Conservation (phyloP, 2,113 vertebrate genomes). For the Clupea harengus region DNA sequence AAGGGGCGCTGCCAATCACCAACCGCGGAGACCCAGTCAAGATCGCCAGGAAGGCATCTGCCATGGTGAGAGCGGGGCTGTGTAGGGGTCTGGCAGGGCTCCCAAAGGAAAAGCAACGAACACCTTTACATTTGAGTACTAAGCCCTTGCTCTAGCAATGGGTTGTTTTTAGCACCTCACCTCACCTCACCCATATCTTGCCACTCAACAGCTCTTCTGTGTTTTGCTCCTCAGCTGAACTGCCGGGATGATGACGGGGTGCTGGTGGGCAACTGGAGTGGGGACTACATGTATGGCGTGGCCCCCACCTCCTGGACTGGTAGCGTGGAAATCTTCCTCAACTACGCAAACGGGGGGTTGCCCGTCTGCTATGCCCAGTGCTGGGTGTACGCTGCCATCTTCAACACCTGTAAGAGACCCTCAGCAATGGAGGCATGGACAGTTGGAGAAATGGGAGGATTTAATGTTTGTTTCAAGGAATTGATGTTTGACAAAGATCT, state of each 20-base stretch:
- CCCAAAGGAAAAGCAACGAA: background rate
- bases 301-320: conserved; percentile 94
- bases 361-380: conserved; percentile 91
- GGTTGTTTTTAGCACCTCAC: no score
- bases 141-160: no score
- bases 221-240: conserved; percentile 75
- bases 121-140: background rate
- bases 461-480: no score
- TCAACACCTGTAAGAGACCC: conserved; percentile 87
- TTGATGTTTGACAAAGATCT: no score
- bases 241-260: conserved; percentile 87
- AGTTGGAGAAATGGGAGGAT: no score
- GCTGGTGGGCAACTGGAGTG: conserved; percentile 87
- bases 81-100: background rate
- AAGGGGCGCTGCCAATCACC: conserved; percentile 82
- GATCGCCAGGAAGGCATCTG: conserved; percentile 86
- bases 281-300: conserved; percentile 80
- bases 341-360: conserved; percentile 70
- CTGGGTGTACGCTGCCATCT: conserved; percentile 96
- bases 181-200: no score
- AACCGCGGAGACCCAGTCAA: conserved; percentile 89
- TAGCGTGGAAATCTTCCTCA: conserved; percentile 89
- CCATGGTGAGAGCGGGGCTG: conserved; percentile 79
- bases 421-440: background rate
- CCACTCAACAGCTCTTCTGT: no score